phyloP scores from a whole-genome alignment of 2,888 invertebrate genomes.

The Mesochorus sp. region DNA sequence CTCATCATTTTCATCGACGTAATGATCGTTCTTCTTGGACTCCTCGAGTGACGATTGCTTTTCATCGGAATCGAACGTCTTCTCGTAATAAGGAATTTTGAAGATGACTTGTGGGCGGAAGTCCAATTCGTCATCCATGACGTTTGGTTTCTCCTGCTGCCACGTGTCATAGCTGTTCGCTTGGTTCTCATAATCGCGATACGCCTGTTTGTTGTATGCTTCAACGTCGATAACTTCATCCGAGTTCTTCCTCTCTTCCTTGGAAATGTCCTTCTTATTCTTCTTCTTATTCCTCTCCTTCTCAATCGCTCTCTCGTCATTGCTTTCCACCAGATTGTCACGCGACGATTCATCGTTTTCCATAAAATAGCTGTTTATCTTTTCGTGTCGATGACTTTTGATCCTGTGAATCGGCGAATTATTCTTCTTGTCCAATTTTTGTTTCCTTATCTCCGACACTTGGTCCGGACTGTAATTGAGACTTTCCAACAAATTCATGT shows the following conservation, averaged over 20 bases:
- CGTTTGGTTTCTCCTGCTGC: too few relatives aligned
- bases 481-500: conserved; percentile 75
- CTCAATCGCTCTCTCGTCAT: conserved; percentile 11
- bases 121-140: conserved; percentile 54
- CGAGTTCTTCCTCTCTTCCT: neutral
- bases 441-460: conserved; percentile 75
- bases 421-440: conserved; percentile 71
- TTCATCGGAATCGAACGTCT: conserved; percentile 72
- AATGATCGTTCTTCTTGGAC: too few relatives aligned
- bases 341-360: conserved; percentile 19
- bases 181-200: conserved; percentile 78
- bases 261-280: conserved; percentile 17
- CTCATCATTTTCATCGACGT: neutral
- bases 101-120: conserved; percentile 76
- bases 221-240: neutral
- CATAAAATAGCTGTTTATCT: conserved; percentile 3
- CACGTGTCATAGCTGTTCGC: conserved; percentile 67
- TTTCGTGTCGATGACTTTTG: conserved; percentile 17
- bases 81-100: conserved; percentile 78
- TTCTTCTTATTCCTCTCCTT: too few relatives aligned
- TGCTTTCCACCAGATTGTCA: neutral
- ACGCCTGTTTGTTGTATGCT: conserved; percentile 75
- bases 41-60: neutral
- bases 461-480: conserved; percentile 78
- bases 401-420: neutral